Base-by-base conservation (phyloP, 2,113 vertebrate genomes). In the Pteruthius melanotis region DNA sequence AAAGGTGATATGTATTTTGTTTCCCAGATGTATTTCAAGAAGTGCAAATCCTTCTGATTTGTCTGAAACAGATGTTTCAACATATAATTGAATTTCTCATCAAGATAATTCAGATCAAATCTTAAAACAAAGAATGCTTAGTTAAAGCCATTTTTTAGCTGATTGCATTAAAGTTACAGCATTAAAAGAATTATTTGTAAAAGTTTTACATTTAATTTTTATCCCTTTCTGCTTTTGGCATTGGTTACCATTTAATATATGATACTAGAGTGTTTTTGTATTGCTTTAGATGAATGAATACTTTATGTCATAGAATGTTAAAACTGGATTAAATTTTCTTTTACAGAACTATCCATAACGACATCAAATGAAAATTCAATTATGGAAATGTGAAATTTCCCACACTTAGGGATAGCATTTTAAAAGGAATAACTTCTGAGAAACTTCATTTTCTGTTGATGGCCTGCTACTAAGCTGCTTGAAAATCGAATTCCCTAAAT, bases 321-420 rank as follows among this genome's bases (percentile, higher is more conserved):
- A 92, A 92, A 95, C 39, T 76, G 64, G 76, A 87, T 95, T 94
- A 37, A 33, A 53, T 66, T 97, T 94, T 96, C 49, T 83, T 69
- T 89, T 96, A 35, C 80, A 87, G 63, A 95, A 45, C 16, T 63
- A 26, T 42, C 15, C 80, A 59, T 24, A 75, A 52, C n/a, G 10
- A 3, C 30, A 60, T 49, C 7, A 66, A 70, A 64, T 52, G 45
- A 45, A 83, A 95, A 95, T 78, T 31, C 10, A 83, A 2, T 59
- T 42, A 69, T 8, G 76, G 18, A 74, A 78, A 83, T 66, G 8
- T 24, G 37, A 84, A 92, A 63, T 22, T 84, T 81, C 33, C 33
- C 37, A n/a, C 13, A 20, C 44, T 52, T 23, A 71, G 24, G 12
- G 39, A 50, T 45, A 74, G 14, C 2, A 49, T 84, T 74, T 75